Percentiles rank a stretch among this genome's conserved stretches.
Conservation (phyloP, 1,140 invertebrate genomes). For the Euwallacea similis region DNA sequence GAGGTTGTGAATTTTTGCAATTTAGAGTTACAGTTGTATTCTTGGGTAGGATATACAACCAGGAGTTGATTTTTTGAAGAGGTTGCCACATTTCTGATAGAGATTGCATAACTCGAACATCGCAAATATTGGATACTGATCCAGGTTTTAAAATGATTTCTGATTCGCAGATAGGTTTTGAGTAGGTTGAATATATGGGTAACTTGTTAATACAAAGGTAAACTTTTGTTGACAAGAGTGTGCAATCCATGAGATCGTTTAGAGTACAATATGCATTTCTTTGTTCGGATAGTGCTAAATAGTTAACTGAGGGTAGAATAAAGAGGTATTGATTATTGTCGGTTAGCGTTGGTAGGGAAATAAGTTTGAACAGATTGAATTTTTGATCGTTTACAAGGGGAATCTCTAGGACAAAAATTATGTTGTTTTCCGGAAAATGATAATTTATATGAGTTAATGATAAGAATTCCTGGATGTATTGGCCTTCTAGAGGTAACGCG, state of each 20-base stretch:
- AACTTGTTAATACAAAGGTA: background rate
- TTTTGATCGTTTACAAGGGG: background rate
- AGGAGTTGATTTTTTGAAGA: background rate
- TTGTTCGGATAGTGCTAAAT: background rate
- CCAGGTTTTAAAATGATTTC: background rate
- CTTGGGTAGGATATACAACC: background rate
- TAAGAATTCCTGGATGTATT: background rate
- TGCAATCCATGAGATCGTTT: background rate
- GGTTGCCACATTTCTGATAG: background rate
- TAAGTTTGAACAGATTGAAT: background rate
- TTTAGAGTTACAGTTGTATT: background rate
- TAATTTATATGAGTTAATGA: background rate
- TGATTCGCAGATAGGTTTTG: background rate
- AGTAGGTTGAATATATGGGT: background rate
- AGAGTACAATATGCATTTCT: background rate
- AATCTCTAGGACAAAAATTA: background rate
- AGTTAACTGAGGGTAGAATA: background rate
- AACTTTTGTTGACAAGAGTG: background rate
- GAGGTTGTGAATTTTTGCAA: background rate
- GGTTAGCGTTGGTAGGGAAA: background rate
- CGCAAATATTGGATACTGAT: background rate
- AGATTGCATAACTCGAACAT: background rate
- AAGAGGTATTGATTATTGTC: background rate
- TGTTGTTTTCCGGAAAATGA: background rate
- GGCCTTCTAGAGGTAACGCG: background rate